Base-by-base conservation (phyloP, 2,888 invertebrate species). In the Metellina segmentata region DNA sequence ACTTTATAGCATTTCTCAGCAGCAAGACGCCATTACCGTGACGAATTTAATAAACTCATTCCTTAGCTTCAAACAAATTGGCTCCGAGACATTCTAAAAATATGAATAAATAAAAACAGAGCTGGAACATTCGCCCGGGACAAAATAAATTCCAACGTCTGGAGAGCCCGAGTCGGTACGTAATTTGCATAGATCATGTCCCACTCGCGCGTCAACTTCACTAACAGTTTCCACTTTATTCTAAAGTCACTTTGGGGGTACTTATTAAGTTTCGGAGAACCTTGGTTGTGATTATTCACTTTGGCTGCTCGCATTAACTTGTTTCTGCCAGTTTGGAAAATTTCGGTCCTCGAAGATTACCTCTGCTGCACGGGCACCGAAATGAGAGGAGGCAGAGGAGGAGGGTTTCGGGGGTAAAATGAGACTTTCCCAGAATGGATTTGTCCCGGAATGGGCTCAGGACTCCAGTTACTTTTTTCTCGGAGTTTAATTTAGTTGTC, bases 171-270 rank as follows among this genome's bases (percentile, higher is more conserved):
- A 77, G 77, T 51, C 49, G 51, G 71, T 49, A 7, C 16, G 20
- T 78, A 81, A 90, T 90, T 90, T 90, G 71, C 89, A 90, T 90
- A 78, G 89, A 90, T 90, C 89, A 85, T 83, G 89, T 85, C 85
- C 52, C 71, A 19, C 34, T 79, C 78, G 79, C 78, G 83, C 83
- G 83, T 90, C 89, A 78, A 90, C 89, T 85, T 78, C 89, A 89
- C 79, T 89, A 89, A 89, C 71, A 89, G 82, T 89, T 89, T 89
- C 89, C 85, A 85, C 89, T 85, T 85, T 90, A 85, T 90, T 90
- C 89, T 85, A 78, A 85, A 90, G 83, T 79, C 89, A 78, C 83
- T 90, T 78, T 83, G 74, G 78, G 77, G 51, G 83, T 48, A 78
- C 82, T 85, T 90, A 90, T 90, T 90, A 90, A 90, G 85, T 85